Evolutionary conservation across 1,140 invertebrate genomes (phyloP), one percentile per base, ranked within the genome.

Genomic region (Trinorchestia longiramus): DNA sequence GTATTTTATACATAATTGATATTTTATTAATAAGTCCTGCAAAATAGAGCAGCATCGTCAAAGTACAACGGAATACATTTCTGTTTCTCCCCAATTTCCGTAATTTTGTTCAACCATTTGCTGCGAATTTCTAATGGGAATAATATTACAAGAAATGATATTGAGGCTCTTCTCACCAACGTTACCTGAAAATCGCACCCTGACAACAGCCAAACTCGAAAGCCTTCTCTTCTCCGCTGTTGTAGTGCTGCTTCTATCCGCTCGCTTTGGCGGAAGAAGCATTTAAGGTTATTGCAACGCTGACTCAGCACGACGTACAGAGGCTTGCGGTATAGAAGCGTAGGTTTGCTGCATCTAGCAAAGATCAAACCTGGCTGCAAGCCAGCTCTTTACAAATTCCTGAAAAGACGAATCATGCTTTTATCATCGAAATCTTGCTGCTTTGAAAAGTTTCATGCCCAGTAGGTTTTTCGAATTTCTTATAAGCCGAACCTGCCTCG

Each of bases 281-380:
- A 90, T 90, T 90, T 90, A 36, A n/a, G n/a, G 88, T 90, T 90
- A 90, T 90, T 90, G 88, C 88, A 41, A 11, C 43, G 88, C 88
- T 90, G 88, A 90, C n/a, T 41, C n/a, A 90, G 43, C 88, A 90
- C 8, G 43, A 90, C 62, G 62, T 90, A 41, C n/a, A 42, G 88
- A 90, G 43, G 41, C 88, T 42, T 42, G 88, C 88, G 23, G 88
- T 90, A 41, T 19, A 41, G 88, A 90, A 90, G 88, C 88, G n/a
- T 42, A 42, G 88, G 43, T 43, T 77, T 36, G 62, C 62, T 77
- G 62, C 62, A 36, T 23, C 28, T 23, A 77, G 62, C 62, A 77
- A 77, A 77, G 62, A 77, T 77, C 62, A 77, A 77, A 77, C 15
- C 62, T 77, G 62, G 62, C 62, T 77, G 62, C 62, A 36, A 11